phyloP scores from a whole-genome alignment of 2,888 invertebrate genomes.

The Phyllotreta cruciferae region DNA sequence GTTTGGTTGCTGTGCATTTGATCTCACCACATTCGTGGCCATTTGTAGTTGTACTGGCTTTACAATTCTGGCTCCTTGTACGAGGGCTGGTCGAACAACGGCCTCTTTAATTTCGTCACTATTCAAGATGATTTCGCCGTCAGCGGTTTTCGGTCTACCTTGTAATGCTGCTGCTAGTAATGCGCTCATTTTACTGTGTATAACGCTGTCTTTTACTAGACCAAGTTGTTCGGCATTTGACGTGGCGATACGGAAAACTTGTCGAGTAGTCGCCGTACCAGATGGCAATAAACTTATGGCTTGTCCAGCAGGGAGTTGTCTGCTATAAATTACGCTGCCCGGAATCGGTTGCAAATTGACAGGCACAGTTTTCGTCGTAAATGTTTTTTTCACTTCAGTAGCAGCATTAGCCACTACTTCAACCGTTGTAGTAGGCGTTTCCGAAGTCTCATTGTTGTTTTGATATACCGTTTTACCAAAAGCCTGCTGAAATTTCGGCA shows the following conservation, averaged over 20 bases:
- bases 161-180: conserved; percentile 61
- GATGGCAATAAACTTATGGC: conserved; percentile 67
- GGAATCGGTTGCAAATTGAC: conserved; percentile 69
- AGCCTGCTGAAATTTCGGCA: conserved; percentile 82
- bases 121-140: conserved; percentile 44
- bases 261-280: conserved; percentile 52
- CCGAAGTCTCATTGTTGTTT: conserved; percentile 48
- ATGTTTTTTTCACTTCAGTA: conserved; percentile 36
- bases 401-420: conserved; percentile 32
- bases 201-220: conserved; percentile 59
- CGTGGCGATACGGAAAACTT: conserved; percentile 59
- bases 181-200: conserved; percentile 62
- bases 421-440: conserved; percentile 41
- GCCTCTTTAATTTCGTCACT: conserved; percentile 43
- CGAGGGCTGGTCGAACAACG: conserved; percentile 62
- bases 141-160: conserved; percentile 54
- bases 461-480: conserved; percentile 76
- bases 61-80: conserved; percentile 66
- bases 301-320: conserved; percentile 73
- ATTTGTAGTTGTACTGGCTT: conserved; percentile 65
- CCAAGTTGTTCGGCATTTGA: conserved; percentile 58
- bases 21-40: conserved; percentile 67
- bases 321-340: conserved; percentile 75
- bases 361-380: conserved; percentile 62
- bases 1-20: conserved; percentile 66